phyloP scores from a whole-genome alignment of 2,888 invertebrate species.

The Melieria crassipennis region DNA sequence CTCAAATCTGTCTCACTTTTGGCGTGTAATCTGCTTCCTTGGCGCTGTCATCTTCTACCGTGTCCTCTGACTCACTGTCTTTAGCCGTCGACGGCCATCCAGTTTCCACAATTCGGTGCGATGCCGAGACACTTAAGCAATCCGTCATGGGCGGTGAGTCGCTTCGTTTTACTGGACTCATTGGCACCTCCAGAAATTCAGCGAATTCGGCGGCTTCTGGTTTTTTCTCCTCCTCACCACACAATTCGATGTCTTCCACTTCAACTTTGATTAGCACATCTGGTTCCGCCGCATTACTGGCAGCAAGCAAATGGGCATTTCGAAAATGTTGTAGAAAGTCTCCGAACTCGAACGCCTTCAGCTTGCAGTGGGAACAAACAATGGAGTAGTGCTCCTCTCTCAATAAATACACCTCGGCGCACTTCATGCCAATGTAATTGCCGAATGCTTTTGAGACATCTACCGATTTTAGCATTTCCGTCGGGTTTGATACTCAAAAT shows the following conservation, averaged over 20 bases:
- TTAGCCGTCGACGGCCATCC: not conserved
- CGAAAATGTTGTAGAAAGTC: slow-evolving; percentile 57
- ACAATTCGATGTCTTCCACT: not conserved
- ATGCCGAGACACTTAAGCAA: not conserved
- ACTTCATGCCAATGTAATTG: slow-evolving; percentile 43
- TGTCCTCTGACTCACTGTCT: not conserved
- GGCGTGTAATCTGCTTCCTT: slow-evolving; percentile 13
- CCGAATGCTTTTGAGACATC: slow-evolving; percentile 15
- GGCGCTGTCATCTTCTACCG: slow-evolving; percentile 8
- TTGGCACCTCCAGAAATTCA: slow-evolving; percentile 14
- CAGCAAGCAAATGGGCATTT: slow-evolving; percentile 51
- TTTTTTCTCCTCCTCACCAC: not conserved
- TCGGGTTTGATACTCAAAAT: too few species aligned
- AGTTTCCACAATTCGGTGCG: not conserved
- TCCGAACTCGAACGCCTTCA: slow-evolving; percentile 55
- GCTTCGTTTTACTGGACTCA: not conserved
- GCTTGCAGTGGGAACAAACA: slow-evolving; percentile 54
- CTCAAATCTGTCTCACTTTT: slow-evolving; percentile 7
- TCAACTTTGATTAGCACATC: slow-evolving; percentile 8
- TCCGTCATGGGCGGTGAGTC: not conserved
- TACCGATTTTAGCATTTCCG: slow-evolving; percentile 18
- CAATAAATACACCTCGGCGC: slow-evolving; percentile 58
- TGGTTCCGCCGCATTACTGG: not conserved
- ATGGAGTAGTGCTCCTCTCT: slow-evolving; percentile 54
- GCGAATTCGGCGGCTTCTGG: not conserved